Evolutionary conservation across 1,140 invertebrate genomes (phyloP), one percentile per base, ranked within the genome.

Genomic region (Ceratitis capitata): DNA sequence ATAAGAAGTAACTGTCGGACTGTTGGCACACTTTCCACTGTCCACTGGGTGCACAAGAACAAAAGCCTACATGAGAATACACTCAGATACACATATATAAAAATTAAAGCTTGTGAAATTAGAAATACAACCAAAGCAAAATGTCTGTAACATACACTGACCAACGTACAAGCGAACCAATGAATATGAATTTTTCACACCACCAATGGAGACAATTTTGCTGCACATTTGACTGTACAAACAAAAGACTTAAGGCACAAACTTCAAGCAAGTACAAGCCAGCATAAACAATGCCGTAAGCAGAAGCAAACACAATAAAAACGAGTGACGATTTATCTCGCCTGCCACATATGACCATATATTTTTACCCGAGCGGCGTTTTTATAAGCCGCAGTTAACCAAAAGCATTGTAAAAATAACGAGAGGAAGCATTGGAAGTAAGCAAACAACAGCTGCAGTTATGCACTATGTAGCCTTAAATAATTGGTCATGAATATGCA

Each of bases 1-100:
- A 45, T 42, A 42, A 45, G 39, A 78, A 45, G 35, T 78, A 45
- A 39, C 69, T 78, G 69, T 23, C 45, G 69, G 69, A 39, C 69
- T 78, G 69, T 23, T 78, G 69, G 69, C 69, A 78, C 69, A 78
- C 69, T 78, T 74, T 78, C 39, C 69, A 78, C 69, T 45, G 69
- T 78, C 39, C 69, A 78, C 51, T 32, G 16, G 29, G 23, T 26
- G 9, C 14, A 56, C 19, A 23, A n/a, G 45, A 47, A n/a, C 56
- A 61, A 19, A 26, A 4, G 7, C 5, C 7, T 26, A 61, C 56
- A 61, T 26, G 56, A 26, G 29, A 26, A 78, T n/a, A 23, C 69
- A 45, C 69, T 45, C 32, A n/a, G 6, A 6, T 10, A 23, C 2
- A 45, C 69, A 45, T n/a, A n/a, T n/a, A n/a, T n/a, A n/a, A n/a